Percentiles rank a stretch among this genome's conserved stretches.
Evolutionary conservation across 2,888 invertebrate genomes (phyloP).

Genomic region (Ormia ochracea): DNA sequence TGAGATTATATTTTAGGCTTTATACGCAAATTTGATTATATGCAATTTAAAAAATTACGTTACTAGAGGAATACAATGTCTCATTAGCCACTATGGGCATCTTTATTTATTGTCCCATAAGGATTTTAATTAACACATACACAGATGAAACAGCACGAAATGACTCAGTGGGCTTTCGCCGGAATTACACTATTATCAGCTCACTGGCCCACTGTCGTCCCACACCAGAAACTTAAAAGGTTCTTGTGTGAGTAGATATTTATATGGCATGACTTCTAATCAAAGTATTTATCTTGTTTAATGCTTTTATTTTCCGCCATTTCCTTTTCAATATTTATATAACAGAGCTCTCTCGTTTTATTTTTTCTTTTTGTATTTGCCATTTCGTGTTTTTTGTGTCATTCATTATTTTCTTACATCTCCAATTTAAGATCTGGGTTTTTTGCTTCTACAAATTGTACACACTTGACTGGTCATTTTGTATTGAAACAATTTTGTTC

Average conservation of each 20-base stretch:
- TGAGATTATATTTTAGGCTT: too few relatives aligned
- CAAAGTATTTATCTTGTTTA: constrained; percentile 24
- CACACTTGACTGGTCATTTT: constrained; percentile 47
- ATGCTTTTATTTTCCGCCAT: neutral
- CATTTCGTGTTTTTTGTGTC: neutral
- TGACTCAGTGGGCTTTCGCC: neutral
- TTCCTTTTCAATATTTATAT: neutral
- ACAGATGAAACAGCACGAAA: neutral
- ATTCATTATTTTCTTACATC: constrained; percentile 20
- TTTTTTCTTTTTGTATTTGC: neutral
- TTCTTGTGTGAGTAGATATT: neutral
- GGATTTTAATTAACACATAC: neutral
- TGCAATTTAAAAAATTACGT: neutral
- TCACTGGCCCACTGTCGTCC: neutral
- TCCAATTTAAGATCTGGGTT: constrained; percentile 25
- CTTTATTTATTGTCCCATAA: neutral
- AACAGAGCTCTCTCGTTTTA: neutral
- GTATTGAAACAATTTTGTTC: neutral
- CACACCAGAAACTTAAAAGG: neutral
- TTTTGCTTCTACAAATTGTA: constrained; percentile 12
- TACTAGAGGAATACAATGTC: neutral
- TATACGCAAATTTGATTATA: neutral
- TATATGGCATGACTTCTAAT: constrained; percentile 13
- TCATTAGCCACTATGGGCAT: constrained; percentile 45
- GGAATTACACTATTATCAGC: neutral